Conservation (phyloP, 1,140 invertebrate species). For the Drosophila varians region DNA sequence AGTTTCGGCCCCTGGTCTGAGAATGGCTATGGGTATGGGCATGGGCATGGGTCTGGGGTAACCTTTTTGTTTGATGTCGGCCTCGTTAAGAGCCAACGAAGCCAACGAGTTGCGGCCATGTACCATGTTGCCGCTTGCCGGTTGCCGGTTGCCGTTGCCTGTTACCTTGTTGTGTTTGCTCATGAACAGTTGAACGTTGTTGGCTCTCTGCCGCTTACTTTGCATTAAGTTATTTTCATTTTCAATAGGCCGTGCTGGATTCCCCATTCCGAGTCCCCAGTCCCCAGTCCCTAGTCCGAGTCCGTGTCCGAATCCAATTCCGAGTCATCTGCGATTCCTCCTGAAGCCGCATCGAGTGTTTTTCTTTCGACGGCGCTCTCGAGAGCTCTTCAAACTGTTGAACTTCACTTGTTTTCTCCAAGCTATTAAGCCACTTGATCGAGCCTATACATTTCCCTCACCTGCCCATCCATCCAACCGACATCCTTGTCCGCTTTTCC, state of each 20-base stretch:
- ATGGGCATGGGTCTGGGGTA: constrained; percentile 36
- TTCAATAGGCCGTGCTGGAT: constrained; percentile 71
- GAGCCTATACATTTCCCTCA: constrained; percentile 13
- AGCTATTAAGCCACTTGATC: constrained; percentile 79
- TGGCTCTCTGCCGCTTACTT: constrained; percentile 66
- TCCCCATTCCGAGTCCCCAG: background rate
- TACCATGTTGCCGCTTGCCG: constrained; percentile 45
- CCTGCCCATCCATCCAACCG: background rate
- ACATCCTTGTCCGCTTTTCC: constrained; percentile 3
- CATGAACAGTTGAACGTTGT: constrained; percentile 73
- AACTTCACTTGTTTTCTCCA: constrained; percentile 81
- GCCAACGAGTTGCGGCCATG: constrained; percentile 74
- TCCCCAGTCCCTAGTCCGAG: background rate
- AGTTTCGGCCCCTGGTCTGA: background rate
- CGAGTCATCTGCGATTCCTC: constrained; percentile 23
- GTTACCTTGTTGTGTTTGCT: constrained; percentile 64
- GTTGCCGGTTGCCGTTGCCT: too few relatives aligned
- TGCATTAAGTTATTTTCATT: constrained; percentile 82
- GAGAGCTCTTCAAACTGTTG: constrained; percentile 81
- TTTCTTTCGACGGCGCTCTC: constrained; percentile 69
- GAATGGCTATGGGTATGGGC: constrained; percentile 7
- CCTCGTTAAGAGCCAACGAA: constrained; percentile 82
- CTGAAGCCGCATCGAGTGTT: constrained; percentile 63
- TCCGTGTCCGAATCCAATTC: constrained; percentile 10
- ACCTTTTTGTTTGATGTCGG: constrained; percentile 79